Base-by-base conservation (phyloP, 2,113 vertebrate genomes). In the Dunckerocampus dactyliophorus region DNA sequence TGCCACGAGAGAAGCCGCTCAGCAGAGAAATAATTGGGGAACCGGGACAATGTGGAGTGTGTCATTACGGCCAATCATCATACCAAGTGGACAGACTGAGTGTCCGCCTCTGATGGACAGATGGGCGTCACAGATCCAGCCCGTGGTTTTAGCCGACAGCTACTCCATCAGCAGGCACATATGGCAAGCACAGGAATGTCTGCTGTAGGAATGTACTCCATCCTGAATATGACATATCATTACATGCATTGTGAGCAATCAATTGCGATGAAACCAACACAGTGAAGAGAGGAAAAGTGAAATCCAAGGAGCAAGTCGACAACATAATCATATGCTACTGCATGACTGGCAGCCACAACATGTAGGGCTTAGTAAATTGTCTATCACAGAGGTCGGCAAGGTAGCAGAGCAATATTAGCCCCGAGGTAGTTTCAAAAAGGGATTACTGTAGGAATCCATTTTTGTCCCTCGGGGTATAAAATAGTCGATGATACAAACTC, bases 61-160 rank as follows among this genome's bases (percentile, higher is more conserved):
- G 79, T 58, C 82, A 80, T 88, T 86, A 87, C 60, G 60, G 73
- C 80, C 87, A 79, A 87, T 88, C 87, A 84, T 79, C 24, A 12
- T 82, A 80, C 82, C 45, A 50, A 82, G 74, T 24, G 74, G 75
- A 79, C 68, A 67, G 81, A 59, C 62, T 56, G 65, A 80, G 67
- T 55, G 78, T 71, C 65, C 31, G n/a, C 72, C 71, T 69, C 74
- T 16, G 57, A 70, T 65, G 67, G 76, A 80, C 73, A 67, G 77
- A 86, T 82, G 76, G 77, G 53, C 17, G 31, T 59, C 65, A 57
- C 59, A 69, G 65, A 62, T 48, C 53, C 62, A 54, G 56, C 66
- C 55, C 42, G 17, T n/a, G 17, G 50, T 65, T 65, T 77, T 66
- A 62, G 78, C 74, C 72, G 57, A 4, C 69, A 73, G 82, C 77